Evolutionary conservation across 2,888 invertebrate species (phyloP).

Genomic region (Agriopis leucophaearia): DNA sequence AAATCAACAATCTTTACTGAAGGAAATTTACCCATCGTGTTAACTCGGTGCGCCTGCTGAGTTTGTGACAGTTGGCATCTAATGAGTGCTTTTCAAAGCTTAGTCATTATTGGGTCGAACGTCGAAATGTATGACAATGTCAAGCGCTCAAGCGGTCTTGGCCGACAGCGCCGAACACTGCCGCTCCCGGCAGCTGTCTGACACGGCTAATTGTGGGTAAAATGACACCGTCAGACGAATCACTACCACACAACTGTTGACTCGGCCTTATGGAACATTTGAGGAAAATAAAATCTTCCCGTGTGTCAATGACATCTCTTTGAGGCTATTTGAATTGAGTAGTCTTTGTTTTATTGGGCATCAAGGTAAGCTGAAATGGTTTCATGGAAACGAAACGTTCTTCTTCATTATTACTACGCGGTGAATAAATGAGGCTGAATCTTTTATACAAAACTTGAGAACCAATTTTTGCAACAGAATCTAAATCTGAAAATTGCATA

Average conservation of each 20-base stretch:
- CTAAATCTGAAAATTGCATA: too few species aligned
- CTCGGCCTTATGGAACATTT: conserved; percentile 64
- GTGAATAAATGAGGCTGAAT: neutral
- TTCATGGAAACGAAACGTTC: conserved; percentile 20
- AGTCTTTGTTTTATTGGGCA: conserved; percentile 32
- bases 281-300: conserved; percentile 53
- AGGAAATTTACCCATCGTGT: conserved; percentile 43
- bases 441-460: neutral
- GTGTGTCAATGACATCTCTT: conserved; percentile 61
- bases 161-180: conserved; percentile 34
- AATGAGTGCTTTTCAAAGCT: conserved; percentile 14
- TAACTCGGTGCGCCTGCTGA: conserved; percentile 15
- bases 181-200: conserved; percentile 66
- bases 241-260: conserved; percentile 46
- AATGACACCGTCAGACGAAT: conserved; percentile 67
- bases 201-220: conserved; percentile 73
- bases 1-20: conserved; percentile 35
- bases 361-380: conserved; percentile 40
- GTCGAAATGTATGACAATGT: conserved; percentile 38
- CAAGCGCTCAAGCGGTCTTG: conserved; percentile 25
- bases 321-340: conserved; percentile 35
- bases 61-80: conserved; percentile 2
- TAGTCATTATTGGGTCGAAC: conserved; percentile 29
- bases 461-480: neutral
- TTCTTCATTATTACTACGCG: conserved; percentile 8